phyloP scores from a whole-genome alignment of 2,888 invertebrate genomes.

The Eupithecia vulgata region DNA sequence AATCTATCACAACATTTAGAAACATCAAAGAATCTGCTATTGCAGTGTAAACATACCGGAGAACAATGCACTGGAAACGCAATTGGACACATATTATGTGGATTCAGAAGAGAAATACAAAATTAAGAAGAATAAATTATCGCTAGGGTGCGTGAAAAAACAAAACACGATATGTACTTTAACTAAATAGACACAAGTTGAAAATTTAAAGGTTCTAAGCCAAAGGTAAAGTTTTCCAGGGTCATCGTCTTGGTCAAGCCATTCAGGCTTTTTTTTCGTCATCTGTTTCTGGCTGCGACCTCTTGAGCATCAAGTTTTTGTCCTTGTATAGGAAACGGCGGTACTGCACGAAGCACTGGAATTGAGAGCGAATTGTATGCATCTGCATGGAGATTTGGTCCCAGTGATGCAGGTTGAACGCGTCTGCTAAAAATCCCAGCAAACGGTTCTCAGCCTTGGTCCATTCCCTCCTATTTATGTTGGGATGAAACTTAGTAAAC shows the following conservation, averaged over 20 bases:
- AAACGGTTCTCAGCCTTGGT: conserved; percentile 18
- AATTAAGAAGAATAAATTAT: background rate
- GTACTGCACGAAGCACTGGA: conserved; percentile 27
- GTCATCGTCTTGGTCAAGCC: background rate
- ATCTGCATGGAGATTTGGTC: conserved; percentile 3
- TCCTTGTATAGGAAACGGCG: conserved; percentile 21
- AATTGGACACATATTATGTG: background rate
- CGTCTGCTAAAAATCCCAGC: background rate
- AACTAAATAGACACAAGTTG: background rate
- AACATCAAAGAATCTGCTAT: background rate
- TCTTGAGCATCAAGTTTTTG: background rate
- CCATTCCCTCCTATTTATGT: conserved; percentile 11
- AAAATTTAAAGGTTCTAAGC: background rate
- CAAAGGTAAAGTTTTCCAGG: conserved; percentile 5
- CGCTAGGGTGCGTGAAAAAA: background rate
- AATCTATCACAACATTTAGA: conserved; percentile 5
- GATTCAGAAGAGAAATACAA: background rate
- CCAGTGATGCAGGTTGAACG: conserved; percentile 14
- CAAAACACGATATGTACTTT: background rate
- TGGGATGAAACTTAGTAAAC: conserved; percentile 22
- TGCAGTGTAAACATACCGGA: background rate
- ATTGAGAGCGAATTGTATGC: conserved; percentile 15
- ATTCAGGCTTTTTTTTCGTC: background rate
- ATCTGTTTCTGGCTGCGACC: background rate
- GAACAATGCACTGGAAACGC: background rate